Conservation (phyloP, 2,797 vertebrate genomes). For the Silurus aristotelis region DNA sequence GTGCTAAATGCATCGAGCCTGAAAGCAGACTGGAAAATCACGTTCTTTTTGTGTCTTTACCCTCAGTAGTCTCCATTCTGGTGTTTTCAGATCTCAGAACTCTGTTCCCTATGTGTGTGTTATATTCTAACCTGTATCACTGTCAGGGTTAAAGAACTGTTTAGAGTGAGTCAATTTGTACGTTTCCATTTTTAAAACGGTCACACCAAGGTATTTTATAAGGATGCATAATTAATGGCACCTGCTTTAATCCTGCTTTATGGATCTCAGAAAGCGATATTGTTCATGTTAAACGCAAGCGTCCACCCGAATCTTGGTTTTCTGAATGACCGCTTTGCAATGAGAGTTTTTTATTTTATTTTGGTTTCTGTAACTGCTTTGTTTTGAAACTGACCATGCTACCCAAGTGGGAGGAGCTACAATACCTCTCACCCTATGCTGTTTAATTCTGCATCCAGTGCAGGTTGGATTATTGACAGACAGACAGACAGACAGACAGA, state of each 20-base stretch:
- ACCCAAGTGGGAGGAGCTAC: not conserved
- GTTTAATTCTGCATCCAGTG: no score
- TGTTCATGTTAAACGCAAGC: not conserved
- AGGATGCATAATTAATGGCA: not conserved
- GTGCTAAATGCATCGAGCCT: not conserved
- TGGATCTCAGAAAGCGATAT: not conserved
- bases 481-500: no score
- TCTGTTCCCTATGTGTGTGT: not conserved
- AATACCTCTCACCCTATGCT: not conserved
- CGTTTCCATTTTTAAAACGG: not conserved
- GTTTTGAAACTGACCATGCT: not conserved
- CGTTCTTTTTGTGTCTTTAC: not conserved
- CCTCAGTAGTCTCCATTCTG: not conserved
- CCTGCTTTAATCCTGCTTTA: not conserved
- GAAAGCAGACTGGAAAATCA: not conserved
- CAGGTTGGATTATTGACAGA: not conserved
- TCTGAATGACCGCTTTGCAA: not conserved
- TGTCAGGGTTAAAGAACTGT: not conserved
- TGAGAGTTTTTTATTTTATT: not conserved
- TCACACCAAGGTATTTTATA: no score
- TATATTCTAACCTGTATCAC: not conserved
- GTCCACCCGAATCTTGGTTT: not conserved
- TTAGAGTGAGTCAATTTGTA: not conserved
- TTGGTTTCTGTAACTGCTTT: not conserved
- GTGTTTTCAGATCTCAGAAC: not conserved